Conservation (phyloP, 64 coral and sea anemone species). For the Actinia tenebrosa region DNA sequence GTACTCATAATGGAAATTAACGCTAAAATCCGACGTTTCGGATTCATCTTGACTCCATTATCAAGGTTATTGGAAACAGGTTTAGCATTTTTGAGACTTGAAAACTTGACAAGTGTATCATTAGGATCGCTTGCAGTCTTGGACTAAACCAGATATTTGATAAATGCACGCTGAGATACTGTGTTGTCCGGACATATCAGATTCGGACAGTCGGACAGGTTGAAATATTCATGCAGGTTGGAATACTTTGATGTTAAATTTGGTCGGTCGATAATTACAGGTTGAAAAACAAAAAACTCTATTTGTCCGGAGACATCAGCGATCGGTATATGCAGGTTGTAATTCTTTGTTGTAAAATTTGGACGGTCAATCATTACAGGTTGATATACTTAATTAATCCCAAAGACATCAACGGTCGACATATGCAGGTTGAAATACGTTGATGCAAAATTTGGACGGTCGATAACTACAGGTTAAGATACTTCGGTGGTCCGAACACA, state of each 20-base stretch:
- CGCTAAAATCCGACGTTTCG: too few species aligned
- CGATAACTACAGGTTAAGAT: neutral
- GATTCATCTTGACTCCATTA: too few species aligned
- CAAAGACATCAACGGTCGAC: neutral
- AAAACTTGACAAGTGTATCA: too few species aligned
- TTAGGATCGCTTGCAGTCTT: too few species aligned
- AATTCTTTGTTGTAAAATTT: neutral
- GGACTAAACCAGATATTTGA: too few species aligned
- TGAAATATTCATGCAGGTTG: neutral
- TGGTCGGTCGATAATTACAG: neutral
- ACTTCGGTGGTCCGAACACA: neutral
- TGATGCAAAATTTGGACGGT: neutral
- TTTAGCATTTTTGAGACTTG: too few species aligned
- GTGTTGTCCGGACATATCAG: too few species aligned
- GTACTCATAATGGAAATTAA: too few species aligned
- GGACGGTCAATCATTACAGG: neutral
- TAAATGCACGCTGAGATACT: neutral
- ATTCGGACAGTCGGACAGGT: neutral
- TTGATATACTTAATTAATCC: neutral
- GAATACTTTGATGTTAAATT: neutral
- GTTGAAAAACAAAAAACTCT: too few species aligned
- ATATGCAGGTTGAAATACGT: neutral
- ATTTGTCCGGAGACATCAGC: too few species aligned
- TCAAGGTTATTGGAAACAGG: too few species aligned
- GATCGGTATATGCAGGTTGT: neutral